Conservation (phyloP, 2,797 vertebrate genomes). For the Urosaurus nigricauda region DNA sequence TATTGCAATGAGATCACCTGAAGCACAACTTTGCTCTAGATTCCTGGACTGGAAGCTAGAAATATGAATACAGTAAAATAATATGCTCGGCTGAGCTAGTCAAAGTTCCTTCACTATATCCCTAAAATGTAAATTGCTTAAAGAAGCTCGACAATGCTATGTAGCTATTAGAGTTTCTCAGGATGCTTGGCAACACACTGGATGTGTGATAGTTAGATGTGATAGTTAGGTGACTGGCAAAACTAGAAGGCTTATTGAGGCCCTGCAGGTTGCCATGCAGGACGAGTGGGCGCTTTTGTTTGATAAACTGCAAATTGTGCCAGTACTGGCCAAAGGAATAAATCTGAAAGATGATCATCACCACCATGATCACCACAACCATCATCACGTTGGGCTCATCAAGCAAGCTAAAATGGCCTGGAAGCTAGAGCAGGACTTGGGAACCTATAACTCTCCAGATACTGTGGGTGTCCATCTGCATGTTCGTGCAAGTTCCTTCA, state of each 20-base stretch:
- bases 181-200: background rate
- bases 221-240: background rate
- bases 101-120: background rate
- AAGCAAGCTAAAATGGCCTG: background rate
- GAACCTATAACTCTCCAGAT: background rate
- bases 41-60: background rate
- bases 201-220: background rate
- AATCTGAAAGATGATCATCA: background rate
- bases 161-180: slow-evolving; percentile 9
- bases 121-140: background rate
- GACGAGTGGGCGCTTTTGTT: background rate
- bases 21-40: slow-evolving; percentile 27
- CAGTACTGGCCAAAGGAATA: background rate
- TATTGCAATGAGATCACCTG: slow-evolving; percentile 34
- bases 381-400: background rate
- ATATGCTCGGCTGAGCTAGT: background rate
- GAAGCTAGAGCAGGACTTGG: background rate
- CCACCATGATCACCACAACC: too few relatives aligned
- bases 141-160: too few relatives aligned
- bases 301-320: background rate
- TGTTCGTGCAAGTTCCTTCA: background rate
- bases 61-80: background rate
- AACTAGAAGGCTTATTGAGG: background rate
- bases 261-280: background rate
- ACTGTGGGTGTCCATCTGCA: background rate